Conservation (phyloP, 2,888 invertebrate genomes). For the Cenopis cana region DNA sequence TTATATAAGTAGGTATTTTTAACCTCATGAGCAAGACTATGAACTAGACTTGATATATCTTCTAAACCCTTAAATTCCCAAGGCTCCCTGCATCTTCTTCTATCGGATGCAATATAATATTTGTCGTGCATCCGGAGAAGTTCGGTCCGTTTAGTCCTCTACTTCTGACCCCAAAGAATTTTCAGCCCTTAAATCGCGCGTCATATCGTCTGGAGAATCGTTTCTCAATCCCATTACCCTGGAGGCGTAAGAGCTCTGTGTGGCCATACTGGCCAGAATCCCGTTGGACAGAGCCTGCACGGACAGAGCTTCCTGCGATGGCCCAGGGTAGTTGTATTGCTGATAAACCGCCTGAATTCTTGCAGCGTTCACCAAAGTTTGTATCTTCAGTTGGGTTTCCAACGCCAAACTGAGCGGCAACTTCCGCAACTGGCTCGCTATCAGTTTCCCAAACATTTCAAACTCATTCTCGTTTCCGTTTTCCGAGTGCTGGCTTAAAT, state of each 20-base stretch:
- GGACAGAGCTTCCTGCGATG: slow-evolving; percentile 77
- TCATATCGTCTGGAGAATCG: slow-evolving; percentile 76
- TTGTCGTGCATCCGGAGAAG: neutral
- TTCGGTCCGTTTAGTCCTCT: slow-evolving; percentile 67
- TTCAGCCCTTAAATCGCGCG: slow-evolving; percentile 71
- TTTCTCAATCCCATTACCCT: slow-evolving; percentile 65
- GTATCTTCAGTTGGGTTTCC: slow-evolving; percentile 80
- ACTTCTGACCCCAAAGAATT: slow-evolving; percentile 74
- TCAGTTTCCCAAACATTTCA: slow-evolving; percentile 81
- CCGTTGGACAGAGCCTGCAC: slow-evolving; percentile 80
- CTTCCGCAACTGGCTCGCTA: slow-evolving; percentile 79
- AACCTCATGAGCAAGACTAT: slow-evolving; percentile 55
- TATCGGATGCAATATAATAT: neutral
- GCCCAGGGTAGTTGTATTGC: slow-evolving; percentile 80
- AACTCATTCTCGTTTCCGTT: slow-evolving; percentile 80
- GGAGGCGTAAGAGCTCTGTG: slow-evolving; percentile 68
- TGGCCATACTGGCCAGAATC: slow-evolving; percentile 76
- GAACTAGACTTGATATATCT: slow-evolving; percentile 47
- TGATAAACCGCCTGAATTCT: slow-evolving; percentile 81
- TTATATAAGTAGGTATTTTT: slow-evolving; percentile 45
- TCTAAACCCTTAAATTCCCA: slow-evolving; percentile 29
- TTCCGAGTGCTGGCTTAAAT: slow-evolving; percentile 79
- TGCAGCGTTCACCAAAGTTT: slow-evolving; percentile 77
- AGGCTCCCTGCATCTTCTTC: slow-evolving; percentile 41
- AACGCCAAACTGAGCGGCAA: slow-evolving; percentile 75